These are phyloP conservation scores for Carapus acus DNA, from an alignment of 2,797 vertebrate species.

Conservation along the genomic window DNA sequence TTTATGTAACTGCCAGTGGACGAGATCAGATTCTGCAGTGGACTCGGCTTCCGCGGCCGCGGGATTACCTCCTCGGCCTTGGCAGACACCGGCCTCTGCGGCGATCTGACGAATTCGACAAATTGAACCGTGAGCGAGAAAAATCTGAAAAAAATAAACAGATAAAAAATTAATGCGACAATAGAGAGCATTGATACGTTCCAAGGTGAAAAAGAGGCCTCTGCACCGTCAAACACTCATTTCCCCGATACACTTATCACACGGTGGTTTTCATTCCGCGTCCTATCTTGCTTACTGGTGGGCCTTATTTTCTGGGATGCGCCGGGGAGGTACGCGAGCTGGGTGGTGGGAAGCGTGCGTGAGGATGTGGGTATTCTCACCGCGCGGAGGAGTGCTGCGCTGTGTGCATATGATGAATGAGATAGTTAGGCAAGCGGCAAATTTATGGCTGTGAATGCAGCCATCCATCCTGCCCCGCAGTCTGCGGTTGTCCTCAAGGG, in stretches of 20 bases:
- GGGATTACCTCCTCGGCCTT: constrained; percentile 53
- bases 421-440: constrained; percentile 75
- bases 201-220: constrained; percentile 60
- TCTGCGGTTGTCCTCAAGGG: constrained; percentile 67
- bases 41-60: constrained; percentile 34
- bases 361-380: constrained; percentile 34
- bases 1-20: constrained; percentile 29
- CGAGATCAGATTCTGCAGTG: constrained; percentile 38
- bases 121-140: too few relatives aligned
- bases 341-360: constrained; percentile 31
- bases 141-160: constrained; percentile 51
- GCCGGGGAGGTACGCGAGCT: constrained; percentile 31
- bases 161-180: too few relatives aligned
- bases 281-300: constrained; percentile 54
- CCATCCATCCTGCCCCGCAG: constrained; percentile 59
- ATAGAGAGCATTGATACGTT: constrained; percentile 41
- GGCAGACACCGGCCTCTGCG: constrained; percentile 47
- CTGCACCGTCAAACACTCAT: constrained; percentile 57
- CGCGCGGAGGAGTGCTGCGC: constrained; percentile 48
- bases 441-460: constrained; percentile 73
- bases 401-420: constrained; percentile 79
- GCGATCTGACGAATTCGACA: constrained; percentile 46
- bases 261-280: constrained; percentile 46
- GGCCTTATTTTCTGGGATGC: constrained; percentile 56
- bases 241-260: constrained; percentile 61